These are phyloP conservation scores for Nixonia krombeini DNA, from an alignment of 1,140 invertebrate genomes.

Conservation along the genomic window DNA sequence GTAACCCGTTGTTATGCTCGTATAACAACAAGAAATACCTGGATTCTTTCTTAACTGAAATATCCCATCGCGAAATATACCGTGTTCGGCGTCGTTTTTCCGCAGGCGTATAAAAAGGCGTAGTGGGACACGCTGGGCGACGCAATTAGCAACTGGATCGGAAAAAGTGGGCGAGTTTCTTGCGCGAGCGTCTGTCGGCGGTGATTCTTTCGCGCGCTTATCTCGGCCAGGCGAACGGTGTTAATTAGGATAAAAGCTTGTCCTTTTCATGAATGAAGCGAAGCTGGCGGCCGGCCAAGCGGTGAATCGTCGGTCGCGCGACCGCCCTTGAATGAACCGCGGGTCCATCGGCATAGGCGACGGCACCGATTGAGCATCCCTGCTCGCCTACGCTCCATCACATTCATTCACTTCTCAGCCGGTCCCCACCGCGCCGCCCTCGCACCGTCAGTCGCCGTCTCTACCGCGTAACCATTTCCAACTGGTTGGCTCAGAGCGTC, in stretches of 20 bases:
- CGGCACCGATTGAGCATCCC: slow-evolving; percentile 46
- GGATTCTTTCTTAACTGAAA: no score
- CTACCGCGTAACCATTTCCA: slow-evolving; percentile 8
- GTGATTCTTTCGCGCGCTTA: neutral
- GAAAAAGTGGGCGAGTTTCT: neutral
- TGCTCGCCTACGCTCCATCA: slow-evolving; percentile 59
- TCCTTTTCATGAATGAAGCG: slow-evolving; percentile 62
- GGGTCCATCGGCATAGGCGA: neutral
- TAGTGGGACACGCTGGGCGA: no score
- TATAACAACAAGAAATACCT: no score
- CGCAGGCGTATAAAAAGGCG: no score
- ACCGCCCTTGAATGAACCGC: slow-evolving; percentile 24
- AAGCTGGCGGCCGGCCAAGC: slow-evolving; percentile 30
- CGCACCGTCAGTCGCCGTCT: no score
- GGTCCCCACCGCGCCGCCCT: slow-evolving; percentile 19
- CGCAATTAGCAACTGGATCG: neutral
- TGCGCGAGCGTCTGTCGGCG: neutral
- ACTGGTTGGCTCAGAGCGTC: slow-evolving; percentile 10
- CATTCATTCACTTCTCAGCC: slow-evolving; percentile 64
- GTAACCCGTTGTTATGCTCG: no score
- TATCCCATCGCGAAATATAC: no score
- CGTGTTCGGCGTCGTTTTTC: no score
- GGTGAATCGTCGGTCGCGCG: slow-evolving; percentile 13
- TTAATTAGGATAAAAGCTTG: slow-evolving; percentile 60
- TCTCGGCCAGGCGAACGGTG: slow-evolving; percentile 9